Conservation (phyloP, 1,140 invertebrate species). For the Bombus huntii region DNA sequence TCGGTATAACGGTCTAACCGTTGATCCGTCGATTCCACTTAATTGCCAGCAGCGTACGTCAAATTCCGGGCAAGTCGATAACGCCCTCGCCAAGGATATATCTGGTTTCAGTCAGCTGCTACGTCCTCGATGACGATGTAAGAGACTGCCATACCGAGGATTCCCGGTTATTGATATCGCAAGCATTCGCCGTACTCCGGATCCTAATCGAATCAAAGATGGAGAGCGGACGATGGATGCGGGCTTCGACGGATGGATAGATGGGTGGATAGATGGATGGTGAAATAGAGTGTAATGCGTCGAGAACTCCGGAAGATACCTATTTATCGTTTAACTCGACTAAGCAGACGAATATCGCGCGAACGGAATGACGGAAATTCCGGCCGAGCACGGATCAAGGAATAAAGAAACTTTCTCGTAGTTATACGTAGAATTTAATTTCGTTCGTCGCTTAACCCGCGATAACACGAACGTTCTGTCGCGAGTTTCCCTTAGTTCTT, state of each 20-base stretch:
- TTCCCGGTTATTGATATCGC: conserved; percentile 43
- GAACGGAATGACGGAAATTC: not conserved
- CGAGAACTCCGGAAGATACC: not conserved
- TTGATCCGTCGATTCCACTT: conserved; percentile 53
- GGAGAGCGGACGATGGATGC: not conserved
- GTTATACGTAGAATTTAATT: conserved; percentile 54
- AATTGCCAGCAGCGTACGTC: conserved; percentile 57
- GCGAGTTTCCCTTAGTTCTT: conserved; percentile 47
- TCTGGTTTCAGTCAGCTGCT: conserved; percentile 43
- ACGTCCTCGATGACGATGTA: conserved; percentile 53
- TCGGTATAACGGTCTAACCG: conserved; percentile 2
- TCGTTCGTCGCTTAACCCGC: conserved; percentile 47
- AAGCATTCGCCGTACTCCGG: conserved; percentile 25
- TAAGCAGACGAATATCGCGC: no score
- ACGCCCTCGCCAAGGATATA: conserved; percentile 48
- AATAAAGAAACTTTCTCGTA: conserved; percentile 47
- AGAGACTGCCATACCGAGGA: conserved; percentile 48
- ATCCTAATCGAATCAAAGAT: conserved; percentile 43
- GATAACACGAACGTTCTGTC: conserved; percentile 38
- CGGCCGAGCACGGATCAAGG: not conserved
- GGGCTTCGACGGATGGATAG: not conserved
- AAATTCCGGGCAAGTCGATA: conserved; percentile 56
- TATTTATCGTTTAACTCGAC: conserved; percentile 18
- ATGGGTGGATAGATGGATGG: not conserved
- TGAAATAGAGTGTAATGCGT: no score